A percentile compares a stretch with the other conserved stretches of the same genome.
phyloP scores from a whole-genome alignment of 2,797 vertebrate species.

The Xerus rutilus region DNA sequence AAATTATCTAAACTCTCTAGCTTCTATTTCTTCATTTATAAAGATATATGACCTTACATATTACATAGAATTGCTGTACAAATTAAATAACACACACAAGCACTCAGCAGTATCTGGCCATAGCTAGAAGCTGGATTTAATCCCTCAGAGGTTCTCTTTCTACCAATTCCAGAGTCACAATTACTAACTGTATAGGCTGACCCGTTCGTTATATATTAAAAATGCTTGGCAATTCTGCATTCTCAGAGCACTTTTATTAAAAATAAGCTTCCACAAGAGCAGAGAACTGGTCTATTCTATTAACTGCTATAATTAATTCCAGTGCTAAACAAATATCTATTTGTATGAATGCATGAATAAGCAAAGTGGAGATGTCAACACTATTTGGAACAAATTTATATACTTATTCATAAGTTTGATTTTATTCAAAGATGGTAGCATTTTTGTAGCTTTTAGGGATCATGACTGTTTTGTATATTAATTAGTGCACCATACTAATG shows the following conservation, averaged over 20 bases:
- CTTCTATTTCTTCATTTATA: neutral
- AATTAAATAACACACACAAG: neutral
- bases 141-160: neutral
- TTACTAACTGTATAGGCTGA: neutral
- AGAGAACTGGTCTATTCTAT: neutral
- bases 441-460: neutral
- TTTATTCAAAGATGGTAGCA: neutral
- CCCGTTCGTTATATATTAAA: neutral
- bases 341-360: neutral
- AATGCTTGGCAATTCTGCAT: neutral
- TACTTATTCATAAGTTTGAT: neutral
- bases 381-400: neutral
- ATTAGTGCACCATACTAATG: neutral
- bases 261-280: neutral
- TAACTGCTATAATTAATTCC: neutral
- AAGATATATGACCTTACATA: neutral
- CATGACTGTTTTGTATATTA: neutral
- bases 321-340: neutral
- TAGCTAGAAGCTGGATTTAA: neutral
- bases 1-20: neutral
- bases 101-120: neutral
- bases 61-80: neutral
- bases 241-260: neutral
- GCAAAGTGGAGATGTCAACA: neutral
- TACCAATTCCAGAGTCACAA: neutral